Conservation (phyloP, 2,797 vertebrate species). For the Bradypodion ventrale region DNA sequence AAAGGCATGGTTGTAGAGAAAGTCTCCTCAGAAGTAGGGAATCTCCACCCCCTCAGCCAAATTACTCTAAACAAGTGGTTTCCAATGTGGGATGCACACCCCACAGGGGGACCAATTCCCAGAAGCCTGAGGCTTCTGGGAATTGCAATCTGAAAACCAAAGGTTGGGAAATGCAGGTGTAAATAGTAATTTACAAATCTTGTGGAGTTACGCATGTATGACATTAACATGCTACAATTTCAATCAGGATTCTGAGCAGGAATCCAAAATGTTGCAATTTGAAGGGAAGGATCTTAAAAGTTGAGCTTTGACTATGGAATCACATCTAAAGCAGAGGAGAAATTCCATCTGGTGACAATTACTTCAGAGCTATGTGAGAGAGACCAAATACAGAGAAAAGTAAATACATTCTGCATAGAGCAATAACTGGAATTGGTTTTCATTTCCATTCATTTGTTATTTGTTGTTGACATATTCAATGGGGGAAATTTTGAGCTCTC, state of each 20-base stretch:
- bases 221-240: no score
- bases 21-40: no score
- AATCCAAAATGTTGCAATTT: background rate
- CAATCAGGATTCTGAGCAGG: background rate
- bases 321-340: background rate
- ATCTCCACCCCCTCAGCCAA: no score
- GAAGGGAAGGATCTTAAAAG: background rate
- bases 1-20: no score
- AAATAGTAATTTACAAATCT: no score
- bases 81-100: no score
- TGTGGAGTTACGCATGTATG: no score
- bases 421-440: slow-evolving; percentile 17
- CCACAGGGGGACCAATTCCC: no score
- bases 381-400: background rate
- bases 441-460: slow-evolving; percentile 1
- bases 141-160: no score
- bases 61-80: no score
- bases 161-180: no score
- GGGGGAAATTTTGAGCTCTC: background rate
- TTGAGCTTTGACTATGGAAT: background rate
- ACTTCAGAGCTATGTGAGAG: background rate
- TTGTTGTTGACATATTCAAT: slow-evolving; percentile 9
- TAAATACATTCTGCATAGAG: background rate
- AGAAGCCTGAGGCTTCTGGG: no score
- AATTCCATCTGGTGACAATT: background rate